Percentiles rank a stretch among this genome's conserved stretches.
Evolutionary conservation across 2,888 invertebrate species (phyloP).

Genomic region (Onchidella celtica): DNA sequence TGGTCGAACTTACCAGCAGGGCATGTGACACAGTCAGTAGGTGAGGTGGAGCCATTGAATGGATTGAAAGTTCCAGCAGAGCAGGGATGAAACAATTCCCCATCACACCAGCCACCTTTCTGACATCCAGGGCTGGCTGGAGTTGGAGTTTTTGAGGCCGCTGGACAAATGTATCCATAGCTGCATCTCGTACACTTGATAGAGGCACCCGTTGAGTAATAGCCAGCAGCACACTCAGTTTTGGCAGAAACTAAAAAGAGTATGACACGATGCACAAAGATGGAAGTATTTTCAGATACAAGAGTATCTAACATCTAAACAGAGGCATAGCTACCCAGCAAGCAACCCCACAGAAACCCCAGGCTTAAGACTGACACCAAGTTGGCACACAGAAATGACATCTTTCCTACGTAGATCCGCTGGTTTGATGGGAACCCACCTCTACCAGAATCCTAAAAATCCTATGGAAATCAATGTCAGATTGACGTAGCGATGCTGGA

Average conservation of each 20-base stretch:
- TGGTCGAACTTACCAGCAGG: slow-evolving; percentile 65
- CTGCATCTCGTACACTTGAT: slow-evolving; percentile 67
- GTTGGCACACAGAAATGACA: too few species aligned
- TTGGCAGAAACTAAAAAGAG: slow-evolving; percentile 65
- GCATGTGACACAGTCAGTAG: slow-evolving; percentile 66
- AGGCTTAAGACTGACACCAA: too few species aligned
- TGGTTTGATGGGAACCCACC: too few species aligned
- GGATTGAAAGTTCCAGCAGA: slow-evolving; percentile 74
- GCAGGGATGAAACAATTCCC: slow-evolving; percentile 68
- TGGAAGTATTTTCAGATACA: too few species aligned
- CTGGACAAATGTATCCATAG: slow-evolving; percentile 72
- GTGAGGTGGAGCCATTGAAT: slow-evolving; percentile 65
- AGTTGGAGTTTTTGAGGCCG: slow-evolving; percentile 67
- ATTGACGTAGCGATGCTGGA: too few species aligned
- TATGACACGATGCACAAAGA: neutral
- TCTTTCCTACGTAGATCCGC: too few species aligned
- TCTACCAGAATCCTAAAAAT: too few species aligned
- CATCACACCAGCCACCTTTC: slow-evolving; percentile 76
- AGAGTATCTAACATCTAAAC: too few species aligned
- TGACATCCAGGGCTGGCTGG: slow-evolving; percentile 69
- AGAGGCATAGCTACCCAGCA: too few species aligned
- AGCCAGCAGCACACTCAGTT: slow-evolving; percentile 73
- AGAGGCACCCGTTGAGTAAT: slow-evolving; percentile 68
- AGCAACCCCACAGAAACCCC: too few species aligned
- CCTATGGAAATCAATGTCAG: too few species aligned